Evolutionary conservation across 2,888 invertebrate species (phyloP).

Genomic region (Oxytorus armatus): DNA sequence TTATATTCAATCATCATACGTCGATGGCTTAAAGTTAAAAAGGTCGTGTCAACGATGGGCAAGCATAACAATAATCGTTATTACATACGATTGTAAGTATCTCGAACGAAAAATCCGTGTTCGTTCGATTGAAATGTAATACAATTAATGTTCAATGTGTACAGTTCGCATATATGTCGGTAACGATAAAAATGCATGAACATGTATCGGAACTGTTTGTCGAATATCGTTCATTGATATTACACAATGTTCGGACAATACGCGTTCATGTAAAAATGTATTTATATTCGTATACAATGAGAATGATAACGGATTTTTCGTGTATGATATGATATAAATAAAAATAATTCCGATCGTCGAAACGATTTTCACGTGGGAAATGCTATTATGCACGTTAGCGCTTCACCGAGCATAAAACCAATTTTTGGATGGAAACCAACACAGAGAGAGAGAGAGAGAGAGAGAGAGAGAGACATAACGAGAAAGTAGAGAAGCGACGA

Average conservation of each 20-base stretch:
- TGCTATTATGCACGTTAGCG: slow-evolving; percentile 73
- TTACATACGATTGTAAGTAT: no score
- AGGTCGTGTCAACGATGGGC: no score
- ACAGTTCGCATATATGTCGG: not conserved
- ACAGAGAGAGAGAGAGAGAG: slow-evolving; percentile 17
- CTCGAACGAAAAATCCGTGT: no score
- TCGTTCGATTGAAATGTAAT: not conserved
- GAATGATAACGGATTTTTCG: slow-evolving; percentile 41
- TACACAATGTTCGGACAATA: not conserved
- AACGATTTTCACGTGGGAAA: slow-evolving; percentile 52
- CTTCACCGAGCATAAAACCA: slow-evolving; percentile 79
- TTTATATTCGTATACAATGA: slow-evolving; percentile 1
- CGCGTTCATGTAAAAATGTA: not conserved
- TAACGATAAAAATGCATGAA: not conserved
- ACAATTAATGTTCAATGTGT: not conserved
- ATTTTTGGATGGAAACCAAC: slow-evolving; percentile 72
- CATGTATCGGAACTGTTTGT: not conserved
- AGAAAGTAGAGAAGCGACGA: slow-evolving; percentile 19
- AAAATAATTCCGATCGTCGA: slow-evolving; percentile 48
- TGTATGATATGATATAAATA: slow-evolving; percentile 15
- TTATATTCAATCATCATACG: no score
- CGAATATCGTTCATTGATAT: slow-evolving; percentile 11
- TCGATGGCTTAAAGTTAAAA: no score
- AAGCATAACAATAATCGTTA: no score
- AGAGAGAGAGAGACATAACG: slow-evolving; percentile 19